Conservation (phyloP, 2,888 invertebrate genomes). For the Caenorhabditis virilis region DNA sequence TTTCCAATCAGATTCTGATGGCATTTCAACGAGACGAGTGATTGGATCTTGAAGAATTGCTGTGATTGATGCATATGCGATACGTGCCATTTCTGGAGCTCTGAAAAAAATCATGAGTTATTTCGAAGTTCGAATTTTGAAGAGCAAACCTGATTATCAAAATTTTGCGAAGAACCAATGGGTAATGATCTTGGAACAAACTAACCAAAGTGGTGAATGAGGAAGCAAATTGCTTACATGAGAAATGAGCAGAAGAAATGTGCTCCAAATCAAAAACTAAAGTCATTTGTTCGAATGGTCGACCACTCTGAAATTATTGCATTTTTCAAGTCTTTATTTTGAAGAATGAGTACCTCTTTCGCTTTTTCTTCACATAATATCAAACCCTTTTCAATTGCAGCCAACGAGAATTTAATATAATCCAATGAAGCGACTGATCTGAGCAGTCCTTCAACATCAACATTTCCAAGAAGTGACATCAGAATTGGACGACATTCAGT, state of each 20-base stretch:
- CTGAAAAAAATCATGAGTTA: slow-evolving; percentile 19
- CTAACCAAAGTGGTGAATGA: slow-evolving; percentile 68
- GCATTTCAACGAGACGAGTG: slow-evolving; percentile 66
- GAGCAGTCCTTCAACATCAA: slow-evolving; percentile 67
- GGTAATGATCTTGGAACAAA: slow-evolving; percentile 68
- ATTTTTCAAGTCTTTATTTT: not conserved
- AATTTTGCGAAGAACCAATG: slow-evolving; percentile 65
- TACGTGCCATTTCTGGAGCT: slow-evolving; percentile 67
- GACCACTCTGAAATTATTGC: slow-evolving; percentile 52
- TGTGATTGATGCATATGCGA: slow-evolving; percentile 66
- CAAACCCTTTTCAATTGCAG: slow-evolving; percentile 67
- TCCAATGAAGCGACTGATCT: slow-evolving; percentile 66
- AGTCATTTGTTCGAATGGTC: slow-evolving; percentile 68
- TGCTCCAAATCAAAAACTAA: slow-evolving; percentile 68
- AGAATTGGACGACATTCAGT: slow-evolving; percentile 67
- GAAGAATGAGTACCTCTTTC: slow-evolving; percentile 42
- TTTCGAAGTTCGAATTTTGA: not conserved
- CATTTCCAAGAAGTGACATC: slow-evolving; percentile 67
- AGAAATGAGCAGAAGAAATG: slow-evolving; percentile 65
- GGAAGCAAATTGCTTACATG: slow-evolving; percentile 66
- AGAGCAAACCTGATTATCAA: slow-evolving; percentile 56
- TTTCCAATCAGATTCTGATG: slow-evolving; percentile 65
- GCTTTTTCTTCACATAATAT: slow-evolving; percentile 61
- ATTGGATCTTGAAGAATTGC: slow-evolving; percentile 64
- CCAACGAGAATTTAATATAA: slow-evolving; percentile 68